Evolutionary conservation across 2,888 invertebrate genomes (phyloP), one percentile per base, ranked within the genome.

Genomic region (Terebella lapidaria): DNA sequence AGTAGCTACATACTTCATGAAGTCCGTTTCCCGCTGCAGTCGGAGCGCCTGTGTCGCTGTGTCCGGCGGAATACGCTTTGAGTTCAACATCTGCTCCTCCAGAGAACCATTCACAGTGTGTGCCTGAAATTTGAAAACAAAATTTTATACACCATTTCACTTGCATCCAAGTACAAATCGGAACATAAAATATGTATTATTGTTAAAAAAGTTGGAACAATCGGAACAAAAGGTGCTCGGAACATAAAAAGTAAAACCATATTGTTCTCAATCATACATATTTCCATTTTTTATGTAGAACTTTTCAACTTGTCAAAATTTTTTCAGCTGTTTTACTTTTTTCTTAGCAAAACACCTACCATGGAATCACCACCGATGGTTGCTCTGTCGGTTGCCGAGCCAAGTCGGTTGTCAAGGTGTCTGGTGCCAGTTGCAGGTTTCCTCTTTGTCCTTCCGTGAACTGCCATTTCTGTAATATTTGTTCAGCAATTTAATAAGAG

Each of bases 21-120:
- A 76, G 62, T 79, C 78, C 28, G 77, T 74, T 65, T 79, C 75
- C 45, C 74, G 68, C 66, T 80, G 78, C 1, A 79, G 68, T 49
- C 78, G 67, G 67, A 77, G 61, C 20, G 73, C 71, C 62, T 78
- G 77, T 27, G 72, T 73, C 28, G 74, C 69, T 53, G 71, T 73
- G 56, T 75, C 73, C 0, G 76, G 74, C 2, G 71, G 67, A 2
- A 66, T 61, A 58, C 70, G 61, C 29, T 59, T 61, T 24, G 58
- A 22, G 26, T 4, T 10, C 10, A 35, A 35, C 42, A 15, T 35
- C 42, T 35, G 42, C 4, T 10, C 24, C 10, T 26, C 53, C 27
- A 10, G 27, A 25, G 26, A 4, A 53, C 4, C 20, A 20, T 25
- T 25, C 27, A 53, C 18, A 18, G 18, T 26, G 10, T 26, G 15